Base-by-base conservation (phyloP, 2,797 vertebrate species). In the Psittacula echo region DNA sequence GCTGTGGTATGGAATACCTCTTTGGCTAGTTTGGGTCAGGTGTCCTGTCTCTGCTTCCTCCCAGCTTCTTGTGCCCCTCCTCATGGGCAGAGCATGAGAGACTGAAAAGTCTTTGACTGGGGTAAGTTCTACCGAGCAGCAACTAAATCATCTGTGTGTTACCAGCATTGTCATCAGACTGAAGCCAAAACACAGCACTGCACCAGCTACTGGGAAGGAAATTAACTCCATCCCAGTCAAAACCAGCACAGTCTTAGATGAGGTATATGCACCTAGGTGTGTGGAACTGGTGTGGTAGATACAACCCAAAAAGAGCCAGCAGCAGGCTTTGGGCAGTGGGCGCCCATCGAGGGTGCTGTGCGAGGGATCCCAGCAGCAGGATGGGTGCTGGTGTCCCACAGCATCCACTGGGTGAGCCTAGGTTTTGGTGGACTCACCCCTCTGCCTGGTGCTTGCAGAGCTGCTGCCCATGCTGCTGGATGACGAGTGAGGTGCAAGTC, bases 301-400 rank as follows among this genome's bases (percentile, higher is more conserved):
- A 8, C 37, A 39, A 0, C 26, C 24, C 54, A 4, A 5, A 37
- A 39, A 30, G 13, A 17, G 26, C 17, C 0, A 1, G 32, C 6
- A 41, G 70, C 3, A 1, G 19, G 1, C 11, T 2, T 15, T 6
- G n/a, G 30, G 48, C 7, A 7, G 51, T 1, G 23, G 22, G 44
- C 5, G 26, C 15, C 4, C 0, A 2, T 1, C 6, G 41, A 44
- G 47, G 64, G 23, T 34, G 34, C 30, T 1, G 9, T 3, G 19
- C 3, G 20, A 65, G 53, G 11, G 23, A 39, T 13, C 14, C 44
- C 2, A 24, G 4, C 5, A 26, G 39, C 45, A 26, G 72, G 42
- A 6, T 8, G 24, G 29, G 22, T 27, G 22, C 3, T 3, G 32
- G 34, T 20, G 47, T 41, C 78, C 19, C 2, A 0, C 15, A 26